These are phyloP conservation scores for Temnothorax longispinosus DNA, from an alignment of 1,140 invertebrate genomes.

Conservation along the genomic window DNA sequence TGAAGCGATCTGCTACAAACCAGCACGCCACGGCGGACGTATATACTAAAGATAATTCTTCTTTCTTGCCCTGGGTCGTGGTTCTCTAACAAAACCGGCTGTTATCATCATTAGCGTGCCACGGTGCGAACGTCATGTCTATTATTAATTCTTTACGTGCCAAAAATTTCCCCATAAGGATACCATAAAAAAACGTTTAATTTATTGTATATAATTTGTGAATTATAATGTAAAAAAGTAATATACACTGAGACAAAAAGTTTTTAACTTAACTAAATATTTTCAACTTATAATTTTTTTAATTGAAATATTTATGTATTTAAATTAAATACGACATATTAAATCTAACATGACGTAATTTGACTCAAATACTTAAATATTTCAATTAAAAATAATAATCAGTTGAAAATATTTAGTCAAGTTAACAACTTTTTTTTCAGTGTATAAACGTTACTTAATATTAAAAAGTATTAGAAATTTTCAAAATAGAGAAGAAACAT, in stretches of 20 bases:
- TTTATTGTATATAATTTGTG: background rate
- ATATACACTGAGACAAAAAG: too few species aligned
- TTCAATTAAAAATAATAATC: too few species aligned
- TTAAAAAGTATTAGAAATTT: background rate
- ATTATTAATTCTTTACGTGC: conserved; percentile 28
- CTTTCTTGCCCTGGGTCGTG: conserved; percentile 31
- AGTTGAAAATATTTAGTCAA: too few species aligned
- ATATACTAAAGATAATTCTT: conserved; percentile 30
- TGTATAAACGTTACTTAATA: background rate
- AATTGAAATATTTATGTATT: too few species aligned
- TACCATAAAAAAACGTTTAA: background rate
- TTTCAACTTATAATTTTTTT: too few species aligned
- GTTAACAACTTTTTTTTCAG: too few species aligned
- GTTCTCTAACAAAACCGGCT: conserved; percentile 19
- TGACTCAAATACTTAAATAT: too few species aligned
- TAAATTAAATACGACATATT: too few species aligned
- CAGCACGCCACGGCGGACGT: background rate
- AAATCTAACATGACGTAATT: too few species aligned
- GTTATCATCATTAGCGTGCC: conserved; percentile 13
- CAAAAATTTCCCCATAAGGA: background rate
- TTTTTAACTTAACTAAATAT: too few species aligned
- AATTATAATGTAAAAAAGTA: background rate
- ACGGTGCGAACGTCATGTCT: conserved; percentile 27
- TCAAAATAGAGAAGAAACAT: background rate
- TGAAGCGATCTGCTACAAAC: conserved; percentile 14